Evolutionary conservation across 1,140 invertebrate genomes (phyloP).

Genomic region (Drepana arcuata): DNA sequence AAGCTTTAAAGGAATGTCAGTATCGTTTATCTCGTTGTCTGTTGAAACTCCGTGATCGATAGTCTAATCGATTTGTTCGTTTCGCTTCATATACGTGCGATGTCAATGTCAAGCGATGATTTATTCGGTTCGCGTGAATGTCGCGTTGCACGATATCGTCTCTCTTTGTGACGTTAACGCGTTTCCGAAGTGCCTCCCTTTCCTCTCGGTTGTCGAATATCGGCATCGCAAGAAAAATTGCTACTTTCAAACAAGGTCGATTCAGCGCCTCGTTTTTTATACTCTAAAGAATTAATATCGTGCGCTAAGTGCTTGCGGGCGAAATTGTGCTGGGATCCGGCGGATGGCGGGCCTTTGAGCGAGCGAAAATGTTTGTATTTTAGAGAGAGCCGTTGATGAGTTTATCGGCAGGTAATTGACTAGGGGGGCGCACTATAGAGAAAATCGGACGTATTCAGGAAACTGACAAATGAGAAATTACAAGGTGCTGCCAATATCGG

Average conservation of each 20-base stretch:
- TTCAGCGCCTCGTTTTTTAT: conserved; percentile 26
- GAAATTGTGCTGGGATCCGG: conserved; percentile 27
- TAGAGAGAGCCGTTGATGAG: conserved; percentile 24
- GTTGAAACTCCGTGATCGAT: conserved; percentile 31
- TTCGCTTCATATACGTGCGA: conserved; percentile 16
- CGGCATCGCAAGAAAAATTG: conserved; percentile 35
- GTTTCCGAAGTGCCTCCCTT: conserved; percentile 18
- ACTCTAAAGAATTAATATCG: conserved; percentile 47
- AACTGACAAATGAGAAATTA: too few species aligned
- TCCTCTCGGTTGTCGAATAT: conserved; percentile 24
- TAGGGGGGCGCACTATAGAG: too few species aligned
- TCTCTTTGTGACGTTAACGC: conserved; percentile 35
- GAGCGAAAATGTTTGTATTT: conserved; percentile 29
- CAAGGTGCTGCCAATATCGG: too few species aligned
- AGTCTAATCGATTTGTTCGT: conserved; percentile 36
- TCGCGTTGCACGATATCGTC: conserved; percentile 25
- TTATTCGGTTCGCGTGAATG: conserved; percentile 42
- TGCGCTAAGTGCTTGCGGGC: conserved; percentile 27
- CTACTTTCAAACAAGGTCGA: conserved; percentile 28
- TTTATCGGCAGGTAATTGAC: conserved; percentile 12
- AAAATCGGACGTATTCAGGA: too few species aligned
- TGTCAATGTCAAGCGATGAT: conserved; percentile 34
- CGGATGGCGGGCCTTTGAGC: conserved; percentile 27
- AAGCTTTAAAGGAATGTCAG: neutral
- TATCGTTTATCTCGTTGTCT: conserved; percentile 7